Percentiles rank a stretch among this genome's conserved stretches.
These are phyloP conservation scores for Melanitta fusca DNA, from an alignment of 2,797 vertebrate genomes.

Conservation along the genomic window DNA sequence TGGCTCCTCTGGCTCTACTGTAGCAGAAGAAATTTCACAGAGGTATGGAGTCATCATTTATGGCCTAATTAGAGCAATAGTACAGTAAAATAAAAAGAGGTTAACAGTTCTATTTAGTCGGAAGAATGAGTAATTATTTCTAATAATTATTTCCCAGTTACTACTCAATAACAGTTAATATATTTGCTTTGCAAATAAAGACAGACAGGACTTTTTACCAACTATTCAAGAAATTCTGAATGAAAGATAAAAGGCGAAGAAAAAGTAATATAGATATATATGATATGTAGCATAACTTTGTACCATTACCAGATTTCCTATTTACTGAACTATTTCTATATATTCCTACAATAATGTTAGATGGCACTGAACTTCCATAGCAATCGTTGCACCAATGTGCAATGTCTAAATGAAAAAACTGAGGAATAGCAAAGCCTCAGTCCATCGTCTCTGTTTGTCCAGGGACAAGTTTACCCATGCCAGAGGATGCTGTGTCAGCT, in stretches of 20 bases:
- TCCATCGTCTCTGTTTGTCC: background rate
- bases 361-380: background rate
- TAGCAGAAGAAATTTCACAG: background rate
- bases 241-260: background rate
- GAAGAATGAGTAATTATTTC: background rate
- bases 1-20: background rate
- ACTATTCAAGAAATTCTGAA: background rate
- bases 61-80: background rate
- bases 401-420: background rate
- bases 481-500: background rate
- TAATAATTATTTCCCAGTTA: background rate
- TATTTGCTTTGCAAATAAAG: background rate
- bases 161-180: background rate
- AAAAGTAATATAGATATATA: background rate
- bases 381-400: fast-evolving
- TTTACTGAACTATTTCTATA: background rate
- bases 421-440: background rate
- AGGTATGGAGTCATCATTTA: background rate
- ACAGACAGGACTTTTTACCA: background rate
- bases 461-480: background rate
- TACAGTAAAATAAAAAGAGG: background rate
- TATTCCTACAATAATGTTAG: background rate
- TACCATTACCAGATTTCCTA: background rate
- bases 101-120: background rate
- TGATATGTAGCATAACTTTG: background rate